Evolutionary conservation across 2,113 vertebrate species (phyloP).

Genomic region (Glareola pratincola): DNA sequence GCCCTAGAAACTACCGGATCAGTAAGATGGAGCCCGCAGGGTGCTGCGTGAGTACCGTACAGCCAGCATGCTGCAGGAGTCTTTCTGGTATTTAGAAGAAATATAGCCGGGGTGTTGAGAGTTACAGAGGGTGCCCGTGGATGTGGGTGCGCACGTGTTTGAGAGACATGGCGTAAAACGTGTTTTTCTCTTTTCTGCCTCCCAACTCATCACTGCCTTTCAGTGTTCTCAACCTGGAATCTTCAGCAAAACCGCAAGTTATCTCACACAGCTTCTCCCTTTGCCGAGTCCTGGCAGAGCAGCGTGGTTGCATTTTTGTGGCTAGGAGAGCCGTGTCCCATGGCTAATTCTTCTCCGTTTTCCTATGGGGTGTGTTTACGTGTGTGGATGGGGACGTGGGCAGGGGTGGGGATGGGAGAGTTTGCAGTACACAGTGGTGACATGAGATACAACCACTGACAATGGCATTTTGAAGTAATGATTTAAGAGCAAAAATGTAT

Average conservation of each 20-base stretch:
- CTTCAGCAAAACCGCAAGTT: neutral
- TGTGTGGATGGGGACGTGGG: neutral
- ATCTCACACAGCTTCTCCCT: neutral
- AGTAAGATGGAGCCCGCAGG: too few species aligned
- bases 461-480: neutral
- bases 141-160: neutral
- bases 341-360: neutral
- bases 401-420: neutral
- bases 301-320: neutral
- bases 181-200: neutral
- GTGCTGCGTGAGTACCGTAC: fast-evolving
- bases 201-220: neutral
- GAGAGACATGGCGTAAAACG: neutral
- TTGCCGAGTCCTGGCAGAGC: neutral
- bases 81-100: too few species aligned
- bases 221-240: neutral
- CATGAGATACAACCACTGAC: neutral
- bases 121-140: neutral
- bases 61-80: too few species aligned
- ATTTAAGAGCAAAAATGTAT: neutral
- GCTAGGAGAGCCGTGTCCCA: neutral
- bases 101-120: neutral
- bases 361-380: neutral
- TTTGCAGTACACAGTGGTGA: neutral
- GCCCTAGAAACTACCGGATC: neutral